Evolutionary conservation across 2,888 invertebrate species (phyloP).

Genomic region (Pristionchus japonicus): DNA sequence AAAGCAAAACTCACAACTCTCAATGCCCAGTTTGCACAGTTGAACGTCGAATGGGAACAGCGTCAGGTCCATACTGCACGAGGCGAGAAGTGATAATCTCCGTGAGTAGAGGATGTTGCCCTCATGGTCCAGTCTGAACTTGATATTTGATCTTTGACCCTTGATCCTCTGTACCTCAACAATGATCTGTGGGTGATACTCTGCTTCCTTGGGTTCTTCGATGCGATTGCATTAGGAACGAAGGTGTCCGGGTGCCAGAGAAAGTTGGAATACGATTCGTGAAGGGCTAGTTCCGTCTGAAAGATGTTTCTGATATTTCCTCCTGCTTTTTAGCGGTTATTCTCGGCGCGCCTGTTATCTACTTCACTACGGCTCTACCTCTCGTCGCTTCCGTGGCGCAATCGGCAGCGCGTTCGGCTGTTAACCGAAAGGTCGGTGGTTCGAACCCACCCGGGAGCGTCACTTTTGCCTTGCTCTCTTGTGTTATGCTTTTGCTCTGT

Average conservation of each 20-base stretch:
- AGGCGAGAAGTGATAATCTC: conserved; percentile 69
- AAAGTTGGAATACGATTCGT: conserved; percentile 73
- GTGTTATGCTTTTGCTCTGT: not conserved
- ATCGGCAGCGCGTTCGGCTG: conserved; percentile 64
- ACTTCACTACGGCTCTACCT: not conserved
- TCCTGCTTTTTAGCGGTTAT: not conserved
- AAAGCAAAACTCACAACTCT: conserved; percentile 72
- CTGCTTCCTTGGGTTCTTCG: conserved; percentile 71
- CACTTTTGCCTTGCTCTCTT: not conserved
- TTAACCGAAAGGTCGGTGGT: conserved; percentile 68
- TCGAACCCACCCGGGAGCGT: conserved; percentile 58
- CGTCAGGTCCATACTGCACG: conserved; percentile 69
- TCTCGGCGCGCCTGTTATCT: not conserved
- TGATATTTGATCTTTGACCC: conserved; percentile 5
- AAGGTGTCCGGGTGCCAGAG: conserved; percentile 73
- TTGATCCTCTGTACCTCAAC: conserved; percentile 53
- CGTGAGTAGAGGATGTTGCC: conserved; percentile 72
- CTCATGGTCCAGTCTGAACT: conserved; percentile 62
- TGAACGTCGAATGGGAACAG: conserved; percentile 73
- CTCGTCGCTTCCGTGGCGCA: conserved; percentile 46
- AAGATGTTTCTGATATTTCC: not conserved
- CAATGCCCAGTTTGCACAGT: conserved; percentile 72
- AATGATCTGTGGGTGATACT: conserved; percentile 73
- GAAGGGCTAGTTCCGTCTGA: conserved; percentile 67
- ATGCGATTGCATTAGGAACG: conserved; percentile 73